Base-by-base conservation (phyloP, 2,113 vertebrate species). In the Vimba vimba region DNA sequence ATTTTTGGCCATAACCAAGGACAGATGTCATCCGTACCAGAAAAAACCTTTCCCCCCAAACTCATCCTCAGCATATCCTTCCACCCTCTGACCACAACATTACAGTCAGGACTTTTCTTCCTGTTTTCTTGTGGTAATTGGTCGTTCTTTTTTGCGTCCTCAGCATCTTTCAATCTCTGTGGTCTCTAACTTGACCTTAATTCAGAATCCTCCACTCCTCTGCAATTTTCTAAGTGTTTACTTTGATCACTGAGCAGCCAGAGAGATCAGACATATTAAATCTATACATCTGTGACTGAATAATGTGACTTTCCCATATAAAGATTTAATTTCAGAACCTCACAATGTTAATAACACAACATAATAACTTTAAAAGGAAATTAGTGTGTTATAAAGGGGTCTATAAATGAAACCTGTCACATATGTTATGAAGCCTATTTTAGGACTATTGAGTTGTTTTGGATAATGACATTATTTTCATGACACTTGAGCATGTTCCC, bases 1-100 rank as follows among this genome's bases (percentile, higher is more conserved):
- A 64, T 27, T 2, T 80, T 79, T 39, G 83, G 73, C 79, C 45
- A 23, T 88, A 92, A 92, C 86, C 89, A 83, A 85, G 83, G 89
- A 93, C 94, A 94, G 90, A 94, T 94, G 93, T 93, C 89, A 91
- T 89, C 89, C 87, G 92, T 92, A 10, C 87, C 80, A 66, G 43
- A 55, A 55, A 55, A 23, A 39, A 62, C 57, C 36, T 64, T 57
- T 75, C 25, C 74, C 77, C 73, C 74, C 85, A 80, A 87, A 88
- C 85, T 91, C 89, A 88, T 80, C 47, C 71, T 78, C 90, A 86
- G 71, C 79, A 89, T 88, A 88, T 90, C 91, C 62, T 69, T 52
- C 62, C 25, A 82, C 90, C 79, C 50, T 85, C 87, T 25, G 50
- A 92, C 92, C 93, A 92, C 93, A 94, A 88, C 86, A 93, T 91